phyloP scores from a whole-genome alignment of 1,140 invertebrate species.

The Neotoxoptera formosana region DNA sequence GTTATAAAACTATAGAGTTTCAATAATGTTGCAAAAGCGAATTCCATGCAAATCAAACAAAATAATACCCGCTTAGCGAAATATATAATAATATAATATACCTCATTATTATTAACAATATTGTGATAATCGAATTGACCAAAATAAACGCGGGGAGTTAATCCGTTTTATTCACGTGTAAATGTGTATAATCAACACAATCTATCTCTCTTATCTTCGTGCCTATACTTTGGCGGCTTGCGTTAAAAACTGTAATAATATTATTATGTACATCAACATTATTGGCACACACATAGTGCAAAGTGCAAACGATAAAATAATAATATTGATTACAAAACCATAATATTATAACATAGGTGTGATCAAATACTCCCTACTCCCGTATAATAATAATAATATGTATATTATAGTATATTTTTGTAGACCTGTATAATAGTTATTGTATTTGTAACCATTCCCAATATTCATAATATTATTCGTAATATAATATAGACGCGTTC shows the following conservation, averaged over 20 bases:
- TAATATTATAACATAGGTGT: no score
- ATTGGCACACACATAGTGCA: background rate
- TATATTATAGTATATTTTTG: background rate
- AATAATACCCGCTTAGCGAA: background rate
- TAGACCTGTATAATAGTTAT: background rate
- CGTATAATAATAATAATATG: background rate
- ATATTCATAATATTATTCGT: background rate
- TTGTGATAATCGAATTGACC: constrained; percentile 11
- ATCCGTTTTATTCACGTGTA: background rate
- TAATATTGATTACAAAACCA: background rate
- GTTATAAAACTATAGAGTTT: background rate
- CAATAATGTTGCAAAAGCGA: background rate
- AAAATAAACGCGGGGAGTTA: background rate
- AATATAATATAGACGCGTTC: background rate
- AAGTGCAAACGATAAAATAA: background rate
- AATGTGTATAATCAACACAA: background rate
- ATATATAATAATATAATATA: background rate
- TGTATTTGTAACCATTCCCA: background rate
- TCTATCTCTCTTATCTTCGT: background rate
- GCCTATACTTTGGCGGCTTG: background rate
- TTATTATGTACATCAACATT: background rate
- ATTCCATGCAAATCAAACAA: background rate
- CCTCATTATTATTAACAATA: background rate
- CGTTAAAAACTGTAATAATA: background rate
- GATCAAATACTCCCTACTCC: background rate